Percentiles rank a stretch among this genome's conserved stretches.
Conservation (phyloP, 1,140 invertebrate genomes). For the Teleopsis dalmanni region DNA sequence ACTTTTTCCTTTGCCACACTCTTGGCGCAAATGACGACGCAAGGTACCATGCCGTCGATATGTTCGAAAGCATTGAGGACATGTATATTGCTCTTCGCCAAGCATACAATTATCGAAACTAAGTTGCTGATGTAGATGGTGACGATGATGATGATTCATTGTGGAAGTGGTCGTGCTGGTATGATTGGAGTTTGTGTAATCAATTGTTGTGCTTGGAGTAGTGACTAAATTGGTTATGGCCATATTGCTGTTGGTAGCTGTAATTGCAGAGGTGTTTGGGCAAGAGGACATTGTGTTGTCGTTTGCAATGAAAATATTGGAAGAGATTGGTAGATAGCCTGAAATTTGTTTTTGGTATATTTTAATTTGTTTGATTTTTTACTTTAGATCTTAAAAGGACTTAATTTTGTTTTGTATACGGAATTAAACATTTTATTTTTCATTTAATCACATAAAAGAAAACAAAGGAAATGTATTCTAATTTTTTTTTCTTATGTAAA, state of each 20-base stretch:
- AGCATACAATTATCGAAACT: slow-evolving; percentile 2
- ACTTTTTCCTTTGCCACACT: slow-evolving; percentile 49
- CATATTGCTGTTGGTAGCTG: not conserved
- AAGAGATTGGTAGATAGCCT: too few species aligned
- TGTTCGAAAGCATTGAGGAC: slow-evolving; percentile 52
- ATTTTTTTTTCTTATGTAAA: too few species aligned
- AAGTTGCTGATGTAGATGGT: too few species aligned
- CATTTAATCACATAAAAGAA: too few species aligned
- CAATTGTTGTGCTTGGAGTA: slow-evolving; percentile 18
- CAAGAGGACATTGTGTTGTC: too few species aligned
- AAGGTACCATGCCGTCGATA: slow-evolving; percentile 52
- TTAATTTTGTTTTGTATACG: too few species aligned
- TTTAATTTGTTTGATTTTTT: too few species aligned
- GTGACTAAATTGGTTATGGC: not conserved
- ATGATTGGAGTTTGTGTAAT: not conserved
- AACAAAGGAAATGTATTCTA: too few species aligned
- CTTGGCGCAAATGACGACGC: slow-evolving; percentile 50
- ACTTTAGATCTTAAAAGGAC: too few species aligned
- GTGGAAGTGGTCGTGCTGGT: slow-evolving; percentile 9
- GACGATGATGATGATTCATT: slow-evolving; percentile 8
- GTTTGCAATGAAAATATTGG: too few species aligned
- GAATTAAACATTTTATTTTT: too few species aligned
- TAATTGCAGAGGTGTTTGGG: not conserved
- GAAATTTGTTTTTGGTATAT: too few species aligned
- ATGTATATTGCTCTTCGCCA: slow-evolving; percentile 43